Evolutionary conservation across 1,140 invertebrate genomes (phyloP).

Genomic region (Holcopasites calliopsidis): DNA sequence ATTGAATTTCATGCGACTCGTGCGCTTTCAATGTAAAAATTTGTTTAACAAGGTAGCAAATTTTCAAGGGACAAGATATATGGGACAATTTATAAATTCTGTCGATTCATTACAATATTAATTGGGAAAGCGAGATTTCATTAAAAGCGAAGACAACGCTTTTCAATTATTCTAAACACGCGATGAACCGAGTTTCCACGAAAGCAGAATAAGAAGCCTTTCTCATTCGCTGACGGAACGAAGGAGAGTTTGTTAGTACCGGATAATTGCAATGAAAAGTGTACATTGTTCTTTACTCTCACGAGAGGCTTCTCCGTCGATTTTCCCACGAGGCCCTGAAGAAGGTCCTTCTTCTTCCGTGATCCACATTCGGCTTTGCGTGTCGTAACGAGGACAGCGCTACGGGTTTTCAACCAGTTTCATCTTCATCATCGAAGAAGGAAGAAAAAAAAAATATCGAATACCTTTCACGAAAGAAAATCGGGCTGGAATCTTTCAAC

Average conservation of each 20-base stretch:
- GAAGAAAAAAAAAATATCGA: neutral
- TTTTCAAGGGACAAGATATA: no score
- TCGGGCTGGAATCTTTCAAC: neutral
- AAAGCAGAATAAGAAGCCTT: constrained; percentile 66
- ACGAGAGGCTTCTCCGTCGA: constrained; percentile 65
- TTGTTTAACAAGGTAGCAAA: no score
- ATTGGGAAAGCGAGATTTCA: neutral
- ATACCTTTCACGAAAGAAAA: neutral
- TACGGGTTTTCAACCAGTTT: neutral
- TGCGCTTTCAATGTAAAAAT: neutral
- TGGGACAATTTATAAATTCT: no score
- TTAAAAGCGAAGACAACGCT: constrained; percentile 30
- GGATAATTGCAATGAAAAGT: constrained; percentile 77
- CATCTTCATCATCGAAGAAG: neutral
- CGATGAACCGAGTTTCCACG: constrained; percentile 44
- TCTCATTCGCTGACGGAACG: constrained; percentile 55
- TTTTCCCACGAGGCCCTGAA: constrained; percentile 69
- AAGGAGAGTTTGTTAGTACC: constrained; percentile 70
- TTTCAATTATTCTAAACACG: neutral
- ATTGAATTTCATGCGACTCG: neutral
- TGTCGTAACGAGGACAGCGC: constrained; percentile 10
- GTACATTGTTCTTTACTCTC: constrained; percentile 72
- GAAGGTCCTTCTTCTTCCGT: constrained; percentile 58
- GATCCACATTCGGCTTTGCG: constrained; percentile 52
- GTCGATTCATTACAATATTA: no score